Base-by-base conservation (phyloP, 2,113 vertebrate species). In the Conger conger region DNA sequence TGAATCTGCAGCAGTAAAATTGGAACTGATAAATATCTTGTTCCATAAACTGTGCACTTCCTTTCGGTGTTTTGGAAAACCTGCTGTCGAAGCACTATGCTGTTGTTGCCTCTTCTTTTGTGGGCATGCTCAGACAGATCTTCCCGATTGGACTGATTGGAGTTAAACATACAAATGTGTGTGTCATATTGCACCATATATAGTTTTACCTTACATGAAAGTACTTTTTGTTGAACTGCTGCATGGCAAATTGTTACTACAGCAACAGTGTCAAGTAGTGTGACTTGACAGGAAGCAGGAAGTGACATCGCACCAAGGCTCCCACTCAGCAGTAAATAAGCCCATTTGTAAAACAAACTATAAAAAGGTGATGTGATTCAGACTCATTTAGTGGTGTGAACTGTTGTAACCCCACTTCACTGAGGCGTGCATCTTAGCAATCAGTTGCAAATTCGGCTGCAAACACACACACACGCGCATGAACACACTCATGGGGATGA, bases 361-460 rank as follows among this genome's bases (percentile, higher is more conserved):
- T 76, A n/a, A 83, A 83, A 83, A 42, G 63, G 63, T 33, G 63
- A 83, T 35, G 82, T 40, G 57, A 76, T 40, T 83, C 2, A 18
- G 57, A 63, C 60, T 73, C 30, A 73, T 83, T 35, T 38, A 11
- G 35, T 76, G 82, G 68, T 42, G 57, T 76, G 63, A 68, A 30
- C 60, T 83, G 17, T 38, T 40, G 63, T 42, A 73, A 82, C 33
- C 82, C 63, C 68, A 33, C 82, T 42, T 63, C n/a, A n/a, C 82
- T 83, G 57, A 82, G 23, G 50, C 60, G 38, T 20, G 27, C 30
- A 50, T 50, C 45, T 33, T 63, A 68, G 37, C 38, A 54, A 63
- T 63, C 81, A 82, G 60, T 82, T 82, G 63, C 60, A 27, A 18
- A 82, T 82, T 82, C 81, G 63, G 57, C 35, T 20, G 57, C 57